Evolutionary conservation across 2,888 invertebrate genomes (phyloP), one percentile per base, ranked within the genome.

Genomic region (Apamea sordens): DNA sequence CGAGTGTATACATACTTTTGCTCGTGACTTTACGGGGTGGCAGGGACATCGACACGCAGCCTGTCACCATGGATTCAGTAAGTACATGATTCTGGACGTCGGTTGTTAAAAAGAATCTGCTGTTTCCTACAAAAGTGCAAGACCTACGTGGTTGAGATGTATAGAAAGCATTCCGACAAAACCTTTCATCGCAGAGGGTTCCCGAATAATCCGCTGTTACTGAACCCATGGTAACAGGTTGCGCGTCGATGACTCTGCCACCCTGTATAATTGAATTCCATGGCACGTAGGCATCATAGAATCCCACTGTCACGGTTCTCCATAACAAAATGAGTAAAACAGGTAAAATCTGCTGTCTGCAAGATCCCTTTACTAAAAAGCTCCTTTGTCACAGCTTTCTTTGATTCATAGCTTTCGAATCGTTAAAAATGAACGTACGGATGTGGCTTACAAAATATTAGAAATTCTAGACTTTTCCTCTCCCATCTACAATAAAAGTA

Each of bases 341-440:
- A 44, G 28, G 13, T 28, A 21, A 68, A 59, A 69, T 47, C 36
- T 18, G 32, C 2, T 21, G 15, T 56, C n/a, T 67, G 21, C 50
- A 10, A 36, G 18, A 44, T 59, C 50, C 28, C 59, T 75, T 32
- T 77, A 56, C 32, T 76, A 47, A 63, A 36, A 67, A 76, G 24
- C 47, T 80, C 32, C 68, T 77, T 83, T 69, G 41, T 78, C n/a
- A 18, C 50, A 78, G 18, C 10, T 47, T 41, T 65, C 63, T 83
- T 64, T 77, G 68, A 50, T 78, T 50, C 36, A 53, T 50, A 68
- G 59, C 21, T n/a, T 24, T 53, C 15, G 13, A n/a, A 36, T 83
- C 18, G 53, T 63, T 53, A 76, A 53, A 67, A 67, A 53, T 76
- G 36, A 77, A 61, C 59, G 53, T 67, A 83, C 28, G n/a, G n/a